Evolutionary conservation across 2,888 invertebrate genomes (phyloP), one percentile per base, ranked within the genome.

Genomic region (Aricia artaxerxes): DNA sequence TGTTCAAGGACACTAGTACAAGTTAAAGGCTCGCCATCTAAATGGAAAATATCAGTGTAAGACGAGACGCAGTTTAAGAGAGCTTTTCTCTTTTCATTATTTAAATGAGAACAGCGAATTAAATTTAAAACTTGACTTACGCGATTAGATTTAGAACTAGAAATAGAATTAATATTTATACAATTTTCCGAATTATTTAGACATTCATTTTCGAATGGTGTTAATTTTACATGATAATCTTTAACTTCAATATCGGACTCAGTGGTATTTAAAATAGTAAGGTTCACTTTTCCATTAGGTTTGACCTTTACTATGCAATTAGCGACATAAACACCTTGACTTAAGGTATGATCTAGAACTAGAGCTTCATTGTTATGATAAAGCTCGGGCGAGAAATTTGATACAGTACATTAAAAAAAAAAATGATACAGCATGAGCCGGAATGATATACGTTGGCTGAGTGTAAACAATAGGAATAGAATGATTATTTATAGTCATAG

Each of bases 251-350:
- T 11, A 49, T 49, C 49, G 49, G 11, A 49, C 49, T 81, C 79
- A 6, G 80, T 78, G 31, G 81, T 81, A 76, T 82, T 82, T 61
- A 82, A 78, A 78, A 82, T 76, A n/a, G 82, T 77, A 40, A 82
- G 35, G 64, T 82, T 82, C 11, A 82, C 73, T 80, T 60, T 78
- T 1, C 79, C 81, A 73, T 82, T 82, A 4, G 81, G 79, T 76
- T 82, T 82, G 4, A 82, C 40, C n/a, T n/a, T 24, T 11, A 81
- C 82, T 2, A 82, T 78, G 49, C 82, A 82, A 78, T 82, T 81
- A 35, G 82, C 81, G 40, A 82, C 57, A 60, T 80, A 79, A 76
- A 80, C 80, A 73, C 80, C 80, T 24, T 82, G 78, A 35, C 78
- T 44, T 73, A 82, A 31, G 31, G 57, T 80, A 53, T 80, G 79